Base-by-base conservation (phyloP, 2,113 vertebrate genomes). In the Poeciliopsis turrubarensis region DNA sequence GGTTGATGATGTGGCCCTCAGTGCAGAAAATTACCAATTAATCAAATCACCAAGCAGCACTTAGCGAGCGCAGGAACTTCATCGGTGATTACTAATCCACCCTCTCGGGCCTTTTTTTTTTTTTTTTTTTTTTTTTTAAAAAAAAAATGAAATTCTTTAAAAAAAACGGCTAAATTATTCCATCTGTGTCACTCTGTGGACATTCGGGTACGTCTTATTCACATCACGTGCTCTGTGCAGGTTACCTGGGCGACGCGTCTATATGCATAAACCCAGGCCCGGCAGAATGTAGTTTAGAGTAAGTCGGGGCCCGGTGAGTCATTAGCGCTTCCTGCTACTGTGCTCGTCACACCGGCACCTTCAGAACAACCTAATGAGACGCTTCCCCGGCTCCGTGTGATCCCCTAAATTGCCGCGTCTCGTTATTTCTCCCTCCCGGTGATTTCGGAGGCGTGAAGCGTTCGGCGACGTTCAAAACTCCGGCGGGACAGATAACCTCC, bases 401-500 rank as follows among this genome's bases (percentile, higher is more conserved):
- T 70, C 51, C 1, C 76, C 5, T 37, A 61, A 60, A 75, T 57
- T 63, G 65, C 25, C 69, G 4, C 8, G 22, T 78, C 87, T 90
- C 80, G 77, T 90, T 83, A 86, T 82, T 84, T 80, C 63, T 22
- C 26, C 13, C 71, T 72, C 78, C 79, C 54, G 80, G 70, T 79
- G 87, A 65, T 67, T 71, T 65, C 60, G n/a, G 44, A 80, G 71
- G 74, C 76, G n/a, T 22, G n/a, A 5, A 37, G 0, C 17, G 70
- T 80, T 77, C 51, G 63, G 54, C 26, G 19, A 25, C 12, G 69
- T 68, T 69, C 44, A 30, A 79, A 76, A 76, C 31, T 54, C 4
- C 2, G 61, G 26, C 5, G 63, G n/a, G 19, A 62, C 63, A 47
- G 54, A 70, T 65, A 41, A 70, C 72, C 51, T 78, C n/a, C 25